Evolutionary conservation across 2,888 invertebrate genomes (phyloP).

Genomic region (Phalera bucephala): DNA sequence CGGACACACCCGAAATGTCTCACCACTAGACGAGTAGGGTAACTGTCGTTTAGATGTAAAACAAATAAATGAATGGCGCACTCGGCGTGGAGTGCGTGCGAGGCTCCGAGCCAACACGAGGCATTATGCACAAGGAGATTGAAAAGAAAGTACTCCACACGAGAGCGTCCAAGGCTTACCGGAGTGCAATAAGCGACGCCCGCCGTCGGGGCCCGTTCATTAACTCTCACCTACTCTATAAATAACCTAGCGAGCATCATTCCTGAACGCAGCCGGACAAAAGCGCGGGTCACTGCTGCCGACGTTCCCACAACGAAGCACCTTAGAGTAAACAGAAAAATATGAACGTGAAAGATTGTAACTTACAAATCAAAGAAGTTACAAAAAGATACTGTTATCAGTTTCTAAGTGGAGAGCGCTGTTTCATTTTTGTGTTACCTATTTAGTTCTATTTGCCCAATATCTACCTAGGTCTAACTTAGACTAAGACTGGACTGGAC

Average conservation of each 20-base stretch:
- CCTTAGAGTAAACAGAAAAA: constrained; percentile 50
- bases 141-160: constrained; percentile 77
- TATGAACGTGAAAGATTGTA: too few relatives aligned
- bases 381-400: too few relatives aligned
- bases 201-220: constrained; percentile 69
- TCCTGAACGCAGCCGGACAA: constrained; percentile 45
- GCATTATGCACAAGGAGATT: constrained; percentile 79
- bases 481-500: too few relatives aligned
- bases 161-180: constrained; percentile 72
- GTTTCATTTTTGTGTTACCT: too few relatives aligned
- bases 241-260: constrained; percentile 55
- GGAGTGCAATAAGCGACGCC: constrained; percentile 77
- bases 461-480: too few relatives aligned
- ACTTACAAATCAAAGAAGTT: too few relatives aligned
- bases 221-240: constrained; percentile 69
- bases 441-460: too few relatives aligned
- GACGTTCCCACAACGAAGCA: constrained; percentile 46
- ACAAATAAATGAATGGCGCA: constrained; percentile 74
- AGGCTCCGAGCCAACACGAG: constrained; percentile 56
- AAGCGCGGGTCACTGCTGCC: constrained; percentile 44
- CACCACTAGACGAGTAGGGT: constrained; percentile 53
- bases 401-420: too few relatives aligned
- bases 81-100: constrained; percentile 63
- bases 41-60: constrained; percentile 70
- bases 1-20: constrained; percentile 66